Conservation (phyloP, 2,888 invertebrate species). For the Slavum lentiscoides region DNA sequence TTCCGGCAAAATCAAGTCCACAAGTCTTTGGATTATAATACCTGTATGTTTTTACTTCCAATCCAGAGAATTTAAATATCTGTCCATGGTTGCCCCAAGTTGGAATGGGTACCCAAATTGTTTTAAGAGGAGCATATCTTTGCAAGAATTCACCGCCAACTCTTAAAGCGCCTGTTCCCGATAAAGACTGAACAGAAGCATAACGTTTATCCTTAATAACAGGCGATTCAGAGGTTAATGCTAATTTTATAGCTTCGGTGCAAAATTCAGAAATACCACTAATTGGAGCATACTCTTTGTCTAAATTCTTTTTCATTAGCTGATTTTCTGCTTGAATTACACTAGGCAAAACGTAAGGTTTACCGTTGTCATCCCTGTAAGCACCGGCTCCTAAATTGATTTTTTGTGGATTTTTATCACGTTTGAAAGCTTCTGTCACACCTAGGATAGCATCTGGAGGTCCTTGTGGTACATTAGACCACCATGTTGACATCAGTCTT, state of each 20-base stretch:
- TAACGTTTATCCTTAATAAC: constrained; percentile 56
- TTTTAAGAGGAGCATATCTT: constrained; percentile 78
- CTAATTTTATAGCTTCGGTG: constrained; percentile 80
- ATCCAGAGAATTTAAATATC: constrained; percentile 84
- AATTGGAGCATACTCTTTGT: constrained; percentile 96
- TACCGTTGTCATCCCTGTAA: constrained; percentile 95
- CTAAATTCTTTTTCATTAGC: constrained; percentile 70
- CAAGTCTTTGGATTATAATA: constrained; percentile 93
- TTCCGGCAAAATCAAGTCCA: constrained; percentile 89
- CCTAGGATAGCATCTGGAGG: constrained; percentile 98
- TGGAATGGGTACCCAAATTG: constrained; percentile 85
- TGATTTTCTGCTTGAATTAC: constrained; percentile 85
- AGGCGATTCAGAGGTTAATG: constrained; percentile 63
- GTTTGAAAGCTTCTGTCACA: constrained; percentile 93
- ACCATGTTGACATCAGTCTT: constrained; percentile 67
- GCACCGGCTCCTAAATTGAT: constrained; percentile 96
- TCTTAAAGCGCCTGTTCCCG: constrained; percentile 95
- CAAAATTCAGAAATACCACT: constrained; percentile 83
- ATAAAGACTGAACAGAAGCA: constrained; percentile 79
- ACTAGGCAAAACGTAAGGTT: constrained; percentile 90
- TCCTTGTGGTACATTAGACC: constrained; percentile 89
- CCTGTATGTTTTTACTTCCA: constrained; percentile 85
- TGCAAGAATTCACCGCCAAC: constrained; percentile 87
- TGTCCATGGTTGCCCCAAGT: constrained; percentile 99
- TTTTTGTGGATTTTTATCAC: constrained; percentile 87